A percentile compares a stretch with the other conserved stretches of the same genome.
These are phyloP conservation scores for Hippocampus kuda DNA, from an alignment of 2,797 vertebrate species.

Conservation along the genomic window DNA sequence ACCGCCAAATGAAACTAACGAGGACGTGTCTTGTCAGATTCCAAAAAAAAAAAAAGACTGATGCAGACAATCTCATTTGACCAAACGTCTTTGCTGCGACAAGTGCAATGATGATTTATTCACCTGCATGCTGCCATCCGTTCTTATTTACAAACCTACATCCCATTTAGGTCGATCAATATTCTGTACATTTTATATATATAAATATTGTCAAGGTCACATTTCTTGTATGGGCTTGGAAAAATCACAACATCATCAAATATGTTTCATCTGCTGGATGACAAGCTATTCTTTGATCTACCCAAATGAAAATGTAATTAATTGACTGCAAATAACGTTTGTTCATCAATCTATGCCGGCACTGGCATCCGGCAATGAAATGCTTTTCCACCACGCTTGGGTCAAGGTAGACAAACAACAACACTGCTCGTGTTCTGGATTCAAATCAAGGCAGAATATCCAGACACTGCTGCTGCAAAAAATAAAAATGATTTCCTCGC, in stretches of 20 bases:
- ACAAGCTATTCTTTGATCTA: neutral
- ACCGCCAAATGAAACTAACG: neutral
- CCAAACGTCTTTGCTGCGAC: slow-evolving; percentile 3
- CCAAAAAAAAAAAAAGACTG: neutral
- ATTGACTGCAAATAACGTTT: no score
- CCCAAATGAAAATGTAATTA: neutral
- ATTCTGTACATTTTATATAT: neutral
- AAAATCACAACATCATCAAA: neutral
- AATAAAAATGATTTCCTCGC: neutral
- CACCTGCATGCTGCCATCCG: neutral
- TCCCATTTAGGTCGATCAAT: neutral
- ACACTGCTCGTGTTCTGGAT: neutral
- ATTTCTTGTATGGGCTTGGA: neutral
- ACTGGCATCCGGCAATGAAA: no score
- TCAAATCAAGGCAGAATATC: neutral
- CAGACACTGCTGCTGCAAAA: neutral
- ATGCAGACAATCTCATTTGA: slow-evolving; percentile 5
- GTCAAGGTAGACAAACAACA: neutral
- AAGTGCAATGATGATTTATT: slow-evolving; percentile 6
- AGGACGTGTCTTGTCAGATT: neutral
- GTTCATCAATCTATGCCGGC: no score
- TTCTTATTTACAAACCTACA: slow-evolving; percentile 1
- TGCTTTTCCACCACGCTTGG: no score
- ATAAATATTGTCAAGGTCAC: slow-evolving; percentile 4
- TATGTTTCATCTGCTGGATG: neutral